These are phyloP conservation scores for Puma concolor DNA, from an alignment of 2,113 vertebrate species.

Conservation along the genomic window DNA sequence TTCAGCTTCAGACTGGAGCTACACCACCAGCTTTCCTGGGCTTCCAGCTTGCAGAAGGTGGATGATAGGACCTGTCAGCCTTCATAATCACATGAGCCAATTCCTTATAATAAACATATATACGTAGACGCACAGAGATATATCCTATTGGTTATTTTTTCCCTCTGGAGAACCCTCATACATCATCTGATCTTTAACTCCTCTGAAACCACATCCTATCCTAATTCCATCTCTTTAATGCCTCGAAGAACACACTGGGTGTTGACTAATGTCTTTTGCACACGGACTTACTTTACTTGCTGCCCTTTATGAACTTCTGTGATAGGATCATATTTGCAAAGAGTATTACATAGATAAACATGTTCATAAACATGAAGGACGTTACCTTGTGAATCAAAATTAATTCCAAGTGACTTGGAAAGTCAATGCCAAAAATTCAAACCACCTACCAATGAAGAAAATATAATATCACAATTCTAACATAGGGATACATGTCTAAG, in stretches of 20 bases:
- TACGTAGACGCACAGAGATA: background rate
- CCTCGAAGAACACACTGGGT: background rate
- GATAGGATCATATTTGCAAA: background rate
- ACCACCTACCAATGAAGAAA: background rate
- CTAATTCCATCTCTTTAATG: background rate
- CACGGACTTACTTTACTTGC: background rate
- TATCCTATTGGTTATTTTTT: background rate
- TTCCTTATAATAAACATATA: background rate
- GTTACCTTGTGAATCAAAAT: background rate
- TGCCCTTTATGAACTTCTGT: background rate
- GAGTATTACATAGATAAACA: background rate
- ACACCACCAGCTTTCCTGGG: background rate
- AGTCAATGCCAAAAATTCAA: constrained; percentile 6
- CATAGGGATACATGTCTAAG: background rate
- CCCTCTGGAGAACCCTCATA: background rate
- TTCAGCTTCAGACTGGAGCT: background rate
- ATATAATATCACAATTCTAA: background rate
- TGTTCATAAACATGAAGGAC: background rate
- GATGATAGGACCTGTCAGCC: background rate
- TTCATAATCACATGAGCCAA: background rate
- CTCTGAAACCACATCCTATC: background rate
- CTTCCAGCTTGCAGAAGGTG: background rate
- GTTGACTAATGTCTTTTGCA: background rate
- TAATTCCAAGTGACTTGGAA: constrained; percentile 2
- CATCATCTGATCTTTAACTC: background rate